Percentiles rank a stretch among this genome's conserved stretches.
Conservation (phyloP, 2,888 invertebrate genomes). For the Ennomos fuscantarius region DNA sequence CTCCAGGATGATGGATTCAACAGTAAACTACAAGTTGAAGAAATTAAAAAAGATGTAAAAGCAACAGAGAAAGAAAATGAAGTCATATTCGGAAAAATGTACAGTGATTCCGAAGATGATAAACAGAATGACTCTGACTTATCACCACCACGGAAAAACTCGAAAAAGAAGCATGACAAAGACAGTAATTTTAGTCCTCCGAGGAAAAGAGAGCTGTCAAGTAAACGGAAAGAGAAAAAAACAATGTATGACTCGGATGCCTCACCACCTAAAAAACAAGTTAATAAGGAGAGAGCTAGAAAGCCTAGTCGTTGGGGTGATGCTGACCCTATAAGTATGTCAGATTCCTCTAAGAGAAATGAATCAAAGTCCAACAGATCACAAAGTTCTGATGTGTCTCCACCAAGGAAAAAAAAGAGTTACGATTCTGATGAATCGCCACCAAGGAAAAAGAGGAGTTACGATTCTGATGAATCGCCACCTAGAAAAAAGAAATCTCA, state of each 20-base stretch:
- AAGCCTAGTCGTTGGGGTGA: conserved; percentile 39
- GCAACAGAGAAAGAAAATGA: conserved; percentile 75
- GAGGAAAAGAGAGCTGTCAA: conserved; percentile 46
- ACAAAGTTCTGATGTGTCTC: conserved; percentile 49
- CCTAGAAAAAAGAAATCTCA: conserved; percentile 21
- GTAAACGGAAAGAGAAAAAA: conserved; percentile 43
- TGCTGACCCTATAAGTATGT: conserved; percentile 26
- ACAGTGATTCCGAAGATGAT: conserved; percentile 79
- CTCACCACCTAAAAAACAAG: conserved; percentile 43
- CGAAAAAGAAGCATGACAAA: conserved; percentile 45
- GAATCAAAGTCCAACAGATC: conserved; percentile 19
- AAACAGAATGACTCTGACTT: conserved; percentile 57
- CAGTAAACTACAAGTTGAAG: conserved; percentile 74
- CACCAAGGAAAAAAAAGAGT: conserved; percentile 49
- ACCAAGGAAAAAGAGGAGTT: conserved; percentile 32
- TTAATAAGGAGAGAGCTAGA: conserved; percentile 18
- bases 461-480: conserved; percentile 26
- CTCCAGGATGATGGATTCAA: conserved; percentile 80
- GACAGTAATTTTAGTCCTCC: conserved; percentile 66
- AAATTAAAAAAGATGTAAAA: conserved; percentile 70
- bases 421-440: conserved; percentile 26
- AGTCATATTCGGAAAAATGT: conserved; percentile 79
- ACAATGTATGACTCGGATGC: conserved; percentile 40
- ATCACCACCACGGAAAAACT: conserved; percentile 43
- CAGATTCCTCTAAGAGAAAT: conserved; percentile 19